A percentile compares a stretch with the other conserved stretches of the same genome.
Conservation (phyloP, 2,888 invertebrate genomes). For the Drosophila koepferae region DNA sequence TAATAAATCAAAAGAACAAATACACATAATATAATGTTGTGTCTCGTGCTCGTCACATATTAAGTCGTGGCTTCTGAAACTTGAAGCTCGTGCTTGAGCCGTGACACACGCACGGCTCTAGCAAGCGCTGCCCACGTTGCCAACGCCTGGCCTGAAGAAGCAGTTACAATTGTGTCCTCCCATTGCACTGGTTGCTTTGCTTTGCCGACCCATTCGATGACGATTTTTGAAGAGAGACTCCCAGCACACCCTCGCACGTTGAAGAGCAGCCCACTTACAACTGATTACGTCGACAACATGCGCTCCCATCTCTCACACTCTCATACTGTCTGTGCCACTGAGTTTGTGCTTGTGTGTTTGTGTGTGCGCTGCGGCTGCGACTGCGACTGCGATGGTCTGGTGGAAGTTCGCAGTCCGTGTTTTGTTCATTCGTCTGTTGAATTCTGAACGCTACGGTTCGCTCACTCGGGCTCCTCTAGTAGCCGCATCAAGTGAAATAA, state of each 20-base stretch:
- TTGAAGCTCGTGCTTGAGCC: not conserved
- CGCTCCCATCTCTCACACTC: constrained; percentile 51
- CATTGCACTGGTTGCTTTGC: constrained; percentile 70
- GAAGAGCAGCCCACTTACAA: constrained; percentile 55
- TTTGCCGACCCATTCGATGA: constrained; percentile 55
- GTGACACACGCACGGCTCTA: constrained; percentile 8
- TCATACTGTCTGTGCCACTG: not conserved
- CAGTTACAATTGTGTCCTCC: constrained; percentile 28
- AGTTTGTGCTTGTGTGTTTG: constrained; percentile 19
- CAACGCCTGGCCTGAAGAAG: constrained; percentile 46
- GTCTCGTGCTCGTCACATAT: not conserved
- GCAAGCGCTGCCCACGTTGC: constrained; percentile 53
- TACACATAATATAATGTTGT: not conserved
- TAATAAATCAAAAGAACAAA: not conserved
- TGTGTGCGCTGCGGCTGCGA: constrained; percentile 32
- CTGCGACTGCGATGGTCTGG: constrained; percentile 66
- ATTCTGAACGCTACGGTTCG: constrained; percentile 84
- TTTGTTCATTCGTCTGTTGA: constrained; percentile 85
- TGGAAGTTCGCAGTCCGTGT: constrained; percentile 70
- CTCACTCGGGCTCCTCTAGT: constrained; percentile 45
- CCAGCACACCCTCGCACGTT: constrained; percentile 9
- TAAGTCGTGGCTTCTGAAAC: not conserved
- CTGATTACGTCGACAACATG: constrained; percentile 75
- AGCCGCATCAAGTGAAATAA: constrained; percentile 48
- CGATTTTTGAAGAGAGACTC: constrained; percentile 39